Evolutionary conservation across 2,113 vertebrate species (phyloP).

Genomic region (Macquaria australasica): DNA sequence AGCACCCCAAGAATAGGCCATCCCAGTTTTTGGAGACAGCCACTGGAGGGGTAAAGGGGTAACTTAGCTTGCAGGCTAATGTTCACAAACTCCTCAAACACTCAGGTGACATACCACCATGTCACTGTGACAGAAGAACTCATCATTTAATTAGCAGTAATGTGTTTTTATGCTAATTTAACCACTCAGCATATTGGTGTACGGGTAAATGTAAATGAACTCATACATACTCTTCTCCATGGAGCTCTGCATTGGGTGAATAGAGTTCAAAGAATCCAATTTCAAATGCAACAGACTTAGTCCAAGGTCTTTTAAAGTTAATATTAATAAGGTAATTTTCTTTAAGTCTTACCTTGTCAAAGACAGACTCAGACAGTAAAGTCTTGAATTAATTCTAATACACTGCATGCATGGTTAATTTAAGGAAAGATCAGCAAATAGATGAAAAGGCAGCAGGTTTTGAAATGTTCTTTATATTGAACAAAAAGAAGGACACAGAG

Average conservation of each 20-base stretch:
- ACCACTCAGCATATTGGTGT: not conserved
- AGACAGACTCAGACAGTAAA: not conserved
- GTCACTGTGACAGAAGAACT: not conserved
- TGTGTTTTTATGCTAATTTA: not conserved
- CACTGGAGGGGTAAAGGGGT: not conserved
- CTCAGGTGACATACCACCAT: not conserved
- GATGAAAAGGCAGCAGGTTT: not conserved
- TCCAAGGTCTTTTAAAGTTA: constrained; percentile 9
- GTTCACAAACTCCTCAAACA: not conserved
- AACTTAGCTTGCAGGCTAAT: not conserved
- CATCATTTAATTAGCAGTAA: not conserved
- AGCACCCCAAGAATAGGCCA: not conserved
- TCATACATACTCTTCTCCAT: not conserved
- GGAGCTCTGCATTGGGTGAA: not conserved
- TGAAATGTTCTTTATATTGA: not conserved
- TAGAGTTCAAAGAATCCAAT: constrained; percentile 14
- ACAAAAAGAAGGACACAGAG: not conserved
- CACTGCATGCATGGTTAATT: not conserved
- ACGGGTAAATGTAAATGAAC: not conserved
- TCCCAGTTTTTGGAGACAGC: not conserved
- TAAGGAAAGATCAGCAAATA: not conserved
- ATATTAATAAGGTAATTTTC: constrained; percentile 11
- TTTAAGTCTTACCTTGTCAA: not conserved
- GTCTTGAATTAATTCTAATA: constrained; percentile 17
- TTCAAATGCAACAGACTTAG: not conserved